Base-by-base conservation (phyloP, 2,888 invertebrate genomes). In the Lucinisca nassula region DNA sequence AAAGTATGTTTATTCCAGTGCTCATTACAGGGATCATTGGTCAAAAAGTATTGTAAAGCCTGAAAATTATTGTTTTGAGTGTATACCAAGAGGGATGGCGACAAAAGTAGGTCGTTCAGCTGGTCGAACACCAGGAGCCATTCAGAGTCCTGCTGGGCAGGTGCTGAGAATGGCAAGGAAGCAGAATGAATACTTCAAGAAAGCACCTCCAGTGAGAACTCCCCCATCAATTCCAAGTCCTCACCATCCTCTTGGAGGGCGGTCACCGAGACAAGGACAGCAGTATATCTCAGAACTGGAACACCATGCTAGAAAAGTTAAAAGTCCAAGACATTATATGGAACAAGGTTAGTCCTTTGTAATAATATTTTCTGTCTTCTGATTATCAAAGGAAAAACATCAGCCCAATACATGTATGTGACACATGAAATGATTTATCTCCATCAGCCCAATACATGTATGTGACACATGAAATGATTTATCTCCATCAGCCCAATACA, bases 201-300 rank as follows among this genome's bases (percentile, higher is more conserved):
- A 88, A 38, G 91, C 90, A 8, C 93, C 93, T 1, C 94, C 94
- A 21, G 83, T 92, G 32, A 88, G 94, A 51, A 95, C 95, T 0
- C 93, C 95, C 3, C 95, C 95, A 4, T 95, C 95, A 2, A 95
- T 95, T 38, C 95, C 95, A 24, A 91, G 92, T 77, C 92, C 92
- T 0, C 91, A 92, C 49, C 88, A 90, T 38, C 84, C 85, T 27
- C 82, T 91, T 30, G 86, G 89, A 10, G 89, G 79, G 0, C 78
- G 91, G 14, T 88, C 93, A 14, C 92, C 92, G 0, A 79, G 92
- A 21, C 83, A 87, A 1, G 91, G 92, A n/a, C 91, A 92, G 32
- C 86, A 91, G n/a, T 95, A 92, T 84, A 92, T 90, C 51, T 61
- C 92, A 0, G 95, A 95, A 78, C 83, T 94, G 73, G 95, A 95